Conservation (phyloP, 2,797 vertebrate genomes). For the Onychomys arenicola region DNA sequence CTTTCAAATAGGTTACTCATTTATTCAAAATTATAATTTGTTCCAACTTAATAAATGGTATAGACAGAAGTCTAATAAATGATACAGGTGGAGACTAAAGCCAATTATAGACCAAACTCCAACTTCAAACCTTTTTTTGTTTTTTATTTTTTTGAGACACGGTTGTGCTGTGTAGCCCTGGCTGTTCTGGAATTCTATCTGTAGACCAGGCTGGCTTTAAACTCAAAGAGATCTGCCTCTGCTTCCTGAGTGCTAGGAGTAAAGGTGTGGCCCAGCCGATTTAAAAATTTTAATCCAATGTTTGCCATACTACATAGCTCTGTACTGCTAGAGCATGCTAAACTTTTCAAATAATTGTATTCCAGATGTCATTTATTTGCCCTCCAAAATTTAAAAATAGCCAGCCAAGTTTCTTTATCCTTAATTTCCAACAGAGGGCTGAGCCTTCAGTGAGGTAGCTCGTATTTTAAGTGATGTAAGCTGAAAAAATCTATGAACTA, state of each 20-base stretch:
- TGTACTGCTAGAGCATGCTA: background rate
- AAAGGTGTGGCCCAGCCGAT: background rate
- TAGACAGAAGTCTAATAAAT: conserved; percentile 21
- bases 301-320: background rate
- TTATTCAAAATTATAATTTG: conserved; percentile 33
- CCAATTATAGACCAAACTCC: background rate
- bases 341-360: background rate
- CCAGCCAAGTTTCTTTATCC: background rate
- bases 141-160: background rate
- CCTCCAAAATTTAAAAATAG: conserved; percentile 54
- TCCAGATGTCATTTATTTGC: conserved; percentile 10
- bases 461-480: conserved; percentile 25
- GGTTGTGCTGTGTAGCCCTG: background rate
- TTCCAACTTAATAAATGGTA: conserved; percentile 4
- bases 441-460: background rate
- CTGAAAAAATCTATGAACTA: conserved; percentile 11
- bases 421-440: background rate
- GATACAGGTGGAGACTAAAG: background rate
- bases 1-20: conserved; percentile 33
- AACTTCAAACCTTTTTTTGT: background rate
- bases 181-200: background rate
- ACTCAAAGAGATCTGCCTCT: background rate
- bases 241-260: background rate
- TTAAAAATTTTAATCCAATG: background rate
- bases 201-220: background rate